These are phyloP conservation scores for Hirudo medicinalis DNA, from an alignment of 1,140 invertebrate genomes.

Conservation along the genomic window DNA sequence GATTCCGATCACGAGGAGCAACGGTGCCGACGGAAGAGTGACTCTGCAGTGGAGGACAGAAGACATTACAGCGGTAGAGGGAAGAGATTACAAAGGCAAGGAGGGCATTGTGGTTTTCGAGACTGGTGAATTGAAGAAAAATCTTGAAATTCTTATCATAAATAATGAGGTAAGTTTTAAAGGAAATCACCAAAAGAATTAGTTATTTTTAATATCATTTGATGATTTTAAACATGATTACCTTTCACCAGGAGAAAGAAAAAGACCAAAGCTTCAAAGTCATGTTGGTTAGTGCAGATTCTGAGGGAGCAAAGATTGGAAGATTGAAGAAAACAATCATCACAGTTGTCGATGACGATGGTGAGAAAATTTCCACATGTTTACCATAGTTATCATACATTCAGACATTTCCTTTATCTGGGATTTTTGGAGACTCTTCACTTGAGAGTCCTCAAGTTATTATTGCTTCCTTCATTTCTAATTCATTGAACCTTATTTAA, in stretches of 20 bases:
- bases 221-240: background rate
- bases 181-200: background rate
- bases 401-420: background rate
- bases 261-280: slow-evolving; percentile 56
- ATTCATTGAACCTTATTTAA: no score
- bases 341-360: slow-evolving; percentile 56
- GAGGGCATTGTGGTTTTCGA: slow-evolving; percentile 48
- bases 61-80: slow-evolving; percentile 48
- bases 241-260: slow-evolving; percentile 42
- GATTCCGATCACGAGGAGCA: slow-evolving; percentile 45
- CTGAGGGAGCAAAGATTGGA: slow-evolving; percentile 48
- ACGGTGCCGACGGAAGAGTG: slow-evolving; percentile 49
- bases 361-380: slow-evolving; percentile 32
- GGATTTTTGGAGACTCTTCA: background rate
- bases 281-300: slow-evolving; percentile 44
- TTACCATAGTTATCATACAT: background rate
- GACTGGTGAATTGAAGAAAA: slow-evolving; percentile 46
- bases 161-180: slow-evolving; percentile 45
- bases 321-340: slow-evolving; percentile 48
- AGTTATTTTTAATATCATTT: background rate
- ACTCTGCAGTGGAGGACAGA: slow-evolving; percentile 48
- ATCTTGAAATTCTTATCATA: slow-evolving; percentile 50
- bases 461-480: no score
- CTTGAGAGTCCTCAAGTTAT: no score
- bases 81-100: slow-evolving; percentile 44